Conservation (phyloP, 2,797 vertebrate genomes). For the Stomatorhinus walkeri region DNA sequence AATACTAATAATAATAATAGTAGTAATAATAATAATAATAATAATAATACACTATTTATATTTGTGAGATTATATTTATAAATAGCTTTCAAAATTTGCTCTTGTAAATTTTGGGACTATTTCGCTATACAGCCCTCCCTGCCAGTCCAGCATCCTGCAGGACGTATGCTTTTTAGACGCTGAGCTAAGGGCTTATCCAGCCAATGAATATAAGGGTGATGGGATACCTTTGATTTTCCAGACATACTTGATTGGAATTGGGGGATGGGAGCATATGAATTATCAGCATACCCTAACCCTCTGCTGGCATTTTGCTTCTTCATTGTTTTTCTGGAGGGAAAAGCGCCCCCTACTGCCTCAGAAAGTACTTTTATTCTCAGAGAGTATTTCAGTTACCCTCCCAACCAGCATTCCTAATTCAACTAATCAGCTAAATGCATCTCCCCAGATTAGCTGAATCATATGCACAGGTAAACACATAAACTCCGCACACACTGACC, state of each 20-base stretch:
- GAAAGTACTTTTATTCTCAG: neutral
- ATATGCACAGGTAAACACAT: constrained; percentile 24
- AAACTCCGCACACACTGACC: constrained; percentile 11
- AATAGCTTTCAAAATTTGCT: neutral
- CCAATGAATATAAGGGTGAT: neutral
- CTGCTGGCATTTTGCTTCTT: neutral
- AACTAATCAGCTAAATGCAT: neutral
- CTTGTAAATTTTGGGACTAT: neutral
- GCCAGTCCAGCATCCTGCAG: neutral
- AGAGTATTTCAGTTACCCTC: neutral
- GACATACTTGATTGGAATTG: neutral
- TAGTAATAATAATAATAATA: neutral
- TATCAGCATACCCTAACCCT: neutral
- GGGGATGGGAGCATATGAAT: neutral
- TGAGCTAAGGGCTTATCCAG: neutral
- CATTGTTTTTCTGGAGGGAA: neutral
- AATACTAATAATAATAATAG: neutral
- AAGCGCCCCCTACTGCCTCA: neutral
- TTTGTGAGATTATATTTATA: neutral
- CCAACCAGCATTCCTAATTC: neutral
- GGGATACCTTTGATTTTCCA: neutral
- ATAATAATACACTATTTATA: no score
- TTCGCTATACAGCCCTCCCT: neutral
- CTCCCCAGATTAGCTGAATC: constrained; percentile 19
- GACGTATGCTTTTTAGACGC: neutral